Evolutionary conservation across 2,113 vertebrate species (phyloP), one percentile per base, ranked within the genome.

Genomic region (Bambusicola thoracicus): DNA sequence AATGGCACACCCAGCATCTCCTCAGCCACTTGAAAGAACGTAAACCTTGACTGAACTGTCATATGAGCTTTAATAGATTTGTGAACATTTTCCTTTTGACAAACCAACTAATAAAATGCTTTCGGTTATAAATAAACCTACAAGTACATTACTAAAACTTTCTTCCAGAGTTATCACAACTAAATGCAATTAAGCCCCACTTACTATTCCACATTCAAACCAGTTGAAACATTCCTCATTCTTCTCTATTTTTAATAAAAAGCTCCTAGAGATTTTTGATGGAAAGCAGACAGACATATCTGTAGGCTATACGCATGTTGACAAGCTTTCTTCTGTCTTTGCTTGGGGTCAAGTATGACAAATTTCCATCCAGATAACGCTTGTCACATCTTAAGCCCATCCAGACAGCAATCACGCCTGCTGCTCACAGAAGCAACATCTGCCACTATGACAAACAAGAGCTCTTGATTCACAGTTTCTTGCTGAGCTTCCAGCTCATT

Each of bases 311-410:
- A 48, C 55, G 59, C 36, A 7, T 17, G 38, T 78, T 81, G 92
- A 96, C 80, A 96, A 75, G 76, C 61, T 92, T 90, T 86, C 83
- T 62, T 92, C 56, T 43, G 14, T 48, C 82, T 94, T 92, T 81
- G 80, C 93, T 94, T 78, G 76, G 88, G 96, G 92, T 96, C 90
- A 93, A 78, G 92, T 65, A 81, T 65, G 69, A 93, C 90, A 88
- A 95, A 95, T 93, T 95, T 93, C 56, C 69, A 96, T 80, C 34
- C 73, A 94, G 85, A 88, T 90, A 95, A 89, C 56, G 89, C 91
- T 81, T 95, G 88, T 94, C 93, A 95, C 76, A 88, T 93, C 93
- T 90, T 84, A 93, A 92, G 73, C 46, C 76, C 51, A 81, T 88
- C 66, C 51, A 93, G 66, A 84, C 83, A 86, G 65, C 48, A 95